Evolutionary conservation across 1,140 invertebrate species (phyloP), one percentile per base, ranked within the genome.

Genomic region (Drosophila triauraria): DNA sequence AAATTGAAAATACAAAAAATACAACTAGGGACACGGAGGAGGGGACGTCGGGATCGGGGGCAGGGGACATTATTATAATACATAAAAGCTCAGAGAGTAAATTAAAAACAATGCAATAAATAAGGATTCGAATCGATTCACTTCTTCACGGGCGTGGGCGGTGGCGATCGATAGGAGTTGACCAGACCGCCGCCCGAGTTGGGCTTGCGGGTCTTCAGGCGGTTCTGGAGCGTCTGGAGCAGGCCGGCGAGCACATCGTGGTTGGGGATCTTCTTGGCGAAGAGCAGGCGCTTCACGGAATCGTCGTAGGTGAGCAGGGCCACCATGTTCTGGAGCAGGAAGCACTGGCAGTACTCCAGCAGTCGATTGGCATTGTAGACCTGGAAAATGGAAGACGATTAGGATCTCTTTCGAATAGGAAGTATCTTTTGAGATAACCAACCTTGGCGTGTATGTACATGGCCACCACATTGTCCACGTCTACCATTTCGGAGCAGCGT

Each of bases 401-500:
- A 50, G 38, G 30, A 48, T 20, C 5, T 3, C 1, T 2, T 7
- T 30, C 0, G 7, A 3, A 9, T 10, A 12, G 17, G 3, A 5
- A 0, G 2, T 10, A 10, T 10, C 10, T 15, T 10, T 3, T n/a
- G 4, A 23, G 7, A 57, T 20, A 48, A 42, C 72, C 57, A 59
- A 97, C 97, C 95, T 98, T 98, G 40, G 97, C 97, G 91, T 98
- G 97, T 86, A 98, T 98, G 85, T 98, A 98, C 94, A 98, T 97
- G 35, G 97, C 97, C 38, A 98, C 97, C 64, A 98, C 96, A 91
- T 98, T 98, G 82, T 98, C 97, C 56, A 97, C 94, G 85, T 97
- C 96, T 6, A 98, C 95, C 93, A 97, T 95, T 56, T 95, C 95
- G 2, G 97, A 97, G 84, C 97, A 97, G 53, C 96, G 94, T 1